Percentiles rank a stretch among this genome's conserved stretches.
These are phyloP conservation scores for Paguma larvata DNA, from an alignment of 2,797 vertebrate species.

Conservation along the genomic window DNA sequence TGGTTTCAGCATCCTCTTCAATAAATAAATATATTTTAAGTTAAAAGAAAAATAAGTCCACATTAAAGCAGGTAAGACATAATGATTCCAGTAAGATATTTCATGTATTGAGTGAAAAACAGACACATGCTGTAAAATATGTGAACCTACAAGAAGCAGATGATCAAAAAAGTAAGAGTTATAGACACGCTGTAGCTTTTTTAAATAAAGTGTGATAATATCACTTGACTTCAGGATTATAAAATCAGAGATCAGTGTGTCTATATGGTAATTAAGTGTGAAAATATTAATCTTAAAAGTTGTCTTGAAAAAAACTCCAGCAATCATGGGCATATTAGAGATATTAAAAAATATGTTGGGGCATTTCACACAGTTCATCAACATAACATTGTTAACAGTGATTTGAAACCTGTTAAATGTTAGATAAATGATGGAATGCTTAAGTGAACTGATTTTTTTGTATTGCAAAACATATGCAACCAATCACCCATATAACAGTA, in stretches of 20 bases:
- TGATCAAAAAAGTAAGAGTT: constrained; percentile 92
- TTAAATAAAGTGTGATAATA: constrained; percentile 94
- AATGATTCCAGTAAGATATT: constrained; percentile 95
- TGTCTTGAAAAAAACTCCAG: constrained; percentile 94
- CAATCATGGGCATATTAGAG: constrained; percentile 93
- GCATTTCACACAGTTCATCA: constrained; percentile 94
- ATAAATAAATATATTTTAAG: constrained; percentile 91
- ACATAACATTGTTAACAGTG: constrained; percentile 95
- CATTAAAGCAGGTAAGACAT: constrained; percentile 94
- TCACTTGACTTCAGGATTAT: constrained; percentile 94
- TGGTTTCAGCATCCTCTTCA: constrained; percentile 76
- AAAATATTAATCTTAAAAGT: constrained; percentile 94
- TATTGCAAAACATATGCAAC: constrained; percentile 95
- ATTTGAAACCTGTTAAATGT: constrained; percentile 95
- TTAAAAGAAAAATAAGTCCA: constrained; percentile 93
- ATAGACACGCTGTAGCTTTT: constrained; percentile 95
- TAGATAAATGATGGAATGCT: constrained; percentile 94
- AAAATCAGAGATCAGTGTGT: constrained; percentile 93
- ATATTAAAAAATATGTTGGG: constrained; percentile 95
- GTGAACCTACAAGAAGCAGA: constrained; percentile 94
- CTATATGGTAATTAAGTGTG: constrained; percentile 95
- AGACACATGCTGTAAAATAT: constrained; percentile 93
- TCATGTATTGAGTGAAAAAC: constrained; percentile 94
- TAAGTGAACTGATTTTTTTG: constrained; percentile 95
- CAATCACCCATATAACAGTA: constrained; percentile 92